phyloP scores from a whole-genome alignment of 2,888 invertebrate species.

The Adineta ricciae region DNA sequence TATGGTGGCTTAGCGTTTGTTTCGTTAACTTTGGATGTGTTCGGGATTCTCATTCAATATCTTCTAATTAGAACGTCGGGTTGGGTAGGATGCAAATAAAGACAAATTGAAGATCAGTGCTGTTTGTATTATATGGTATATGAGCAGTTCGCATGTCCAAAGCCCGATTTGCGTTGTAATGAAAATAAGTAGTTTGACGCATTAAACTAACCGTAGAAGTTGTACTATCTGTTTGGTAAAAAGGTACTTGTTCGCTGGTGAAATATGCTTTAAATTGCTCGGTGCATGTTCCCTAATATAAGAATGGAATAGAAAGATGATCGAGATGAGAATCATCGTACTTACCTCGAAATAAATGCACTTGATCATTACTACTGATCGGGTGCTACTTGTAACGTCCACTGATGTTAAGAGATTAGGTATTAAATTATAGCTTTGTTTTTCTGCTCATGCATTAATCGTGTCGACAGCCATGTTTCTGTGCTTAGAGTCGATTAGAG shows the following conservation, averaged over 20 bases:
- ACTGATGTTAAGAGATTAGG: constrained; percentile 61
- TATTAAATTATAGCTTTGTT: constrained; percentile 60
- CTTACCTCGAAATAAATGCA: constrained; percentile 51
- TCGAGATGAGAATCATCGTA: too few species aligned
- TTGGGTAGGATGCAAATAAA: constrained; percentile 24
- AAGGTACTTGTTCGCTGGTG: neutral
- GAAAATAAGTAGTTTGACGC: neutral
- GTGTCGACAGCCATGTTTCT: too few species aligned
- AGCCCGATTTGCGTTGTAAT: neutral
- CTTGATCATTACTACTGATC: constrained; percentile 50
- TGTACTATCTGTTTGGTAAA: neutral
- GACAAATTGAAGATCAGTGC: neutral
- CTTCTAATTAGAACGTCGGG: neutral
- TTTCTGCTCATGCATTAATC: too few species aligned
- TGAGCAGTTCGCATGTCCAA: neutral
- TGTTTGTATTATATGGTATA: constrained; percentile 19
- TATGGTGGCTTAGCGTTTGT: neutral
- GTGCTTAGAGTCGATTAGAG: too few species aligned
- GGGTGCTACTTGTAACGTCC: constrained; percentile 40
- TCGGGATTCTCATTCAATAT: neutral
- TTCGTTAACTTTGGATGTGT: neutral
- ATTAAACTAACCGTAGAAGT: constrained; percentile 22
- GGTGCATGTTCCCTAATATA: neutral
- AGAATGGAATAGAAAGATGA: neutral
- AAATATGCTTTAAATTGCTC: constrained; percentile 16